A percentile compares a stretch with the other conserved stretches of the same genome.
phyloP scores from a whole-genome alignment of 2,797 vertebrate genomes.

The Toxotes lorentzi region DNA sequence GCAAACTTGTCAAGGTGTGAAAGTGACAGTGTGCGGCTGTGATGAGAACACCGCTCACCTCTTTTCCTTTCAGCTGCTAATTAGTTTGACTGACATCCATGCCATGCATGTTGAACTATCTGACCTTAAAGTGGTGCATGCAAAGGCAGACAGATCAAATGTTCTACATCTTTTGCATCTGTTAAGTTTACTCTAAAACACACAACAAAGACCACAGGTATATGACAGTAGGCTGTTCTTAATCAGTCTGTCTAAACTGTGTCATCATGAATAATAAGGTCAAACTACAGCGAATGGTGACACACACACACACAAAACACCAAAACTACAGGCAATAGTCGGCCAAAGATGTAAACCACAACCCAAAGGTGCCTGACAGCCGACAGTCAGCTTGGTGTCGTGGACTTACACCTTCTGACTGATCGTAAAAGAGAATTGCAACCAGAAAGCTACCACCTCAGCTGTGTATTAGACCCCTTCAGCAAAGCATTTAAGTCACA shows the following conservation, averaged over 20 bases:
- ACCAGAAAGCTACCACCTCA: constrained; percentile 42
- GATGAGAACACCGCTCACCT: background rate
- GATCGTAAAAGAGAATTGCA: constrained; percentile 62
- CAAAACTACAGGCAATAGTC: background rate
- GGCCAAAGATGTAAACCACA: background rate
- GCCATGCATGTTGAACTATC: background rate
- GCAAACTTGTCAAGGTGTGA: background rate
- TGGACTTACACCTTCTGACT: constrained; percentile 14
- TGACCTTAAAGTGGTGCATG: background rate
- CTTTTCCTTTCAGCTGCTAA: background rate
- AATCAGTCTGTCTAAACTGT: background rate
- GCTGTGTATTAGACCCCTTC: constrained; percentile 41
- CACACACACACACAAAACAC: background rate
- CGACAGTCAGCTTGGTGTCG: constrained; percentile 10
- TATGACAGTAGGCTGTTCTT: background rate
- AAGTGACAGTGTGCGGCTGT: background rate
- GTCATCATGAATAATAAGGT: background rate
- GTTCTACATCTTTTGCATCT: background rate
- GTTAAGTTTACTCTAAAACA: background rate
- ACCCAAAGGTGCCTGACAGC: background rate
- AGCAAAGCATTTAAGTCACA: constrained; percentile 61
- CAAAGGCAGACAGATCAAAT: background rate
- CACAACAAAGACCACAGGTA: background rate
- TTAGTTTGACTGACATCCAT: background rate
- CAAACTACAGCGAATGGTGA: background rate